Evolutionary conservation across 1,140 invertebrate genomes (phyloP).

Genomic region (Venturia canescens): DNA sequence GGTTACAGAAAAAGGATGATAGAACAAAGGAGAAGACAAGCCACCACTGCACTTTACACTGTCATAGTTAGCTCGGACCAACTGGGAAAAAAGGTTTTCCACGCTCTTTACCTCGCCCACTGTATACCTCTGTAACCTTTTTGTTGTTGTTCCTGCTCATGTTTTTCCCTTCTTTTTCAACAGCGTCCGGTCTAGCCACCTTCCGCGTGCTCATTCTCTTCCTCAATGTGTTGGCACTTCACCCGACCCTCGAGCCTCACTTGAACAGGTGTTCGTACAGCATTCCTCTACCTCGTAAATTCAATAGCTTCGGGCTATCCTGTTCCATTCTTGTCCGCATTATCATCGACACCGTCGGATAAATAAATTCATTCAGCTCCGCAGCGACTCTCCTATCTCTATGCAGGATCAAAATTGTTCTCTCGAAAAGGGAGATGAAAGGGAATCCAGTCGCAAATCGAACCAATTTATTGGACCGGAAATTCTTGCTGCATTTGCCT

Average conservation of each 20-base stretch:
- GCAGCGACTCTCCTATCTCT: background rate
- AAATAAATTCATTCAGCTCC: background rate
- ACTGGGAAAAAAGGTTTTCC: background rate
- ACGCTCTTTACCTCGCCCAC: too few species aligned
- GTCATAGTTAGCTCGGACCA: background rate
- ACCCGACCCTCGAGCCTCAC: background rate
- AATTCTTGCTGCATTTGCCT: too few species aligned
- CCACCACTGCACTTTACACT: background rate
- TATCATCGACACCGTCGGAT: background rate
- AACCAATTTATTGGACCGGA: too few species aligned
- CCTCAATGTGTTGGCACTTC: background rate
- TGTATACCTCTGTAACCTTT: too few species aligned
- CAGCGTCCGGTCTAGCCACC: too few species aligned
- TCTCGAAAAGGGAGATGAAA: too few species aligned
- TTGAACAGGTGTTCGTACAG: constrained; percentile 10
- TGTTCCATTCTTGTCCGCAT: constrained; percentile 11
- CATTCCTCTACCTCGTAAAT: constrained; percentile 10
- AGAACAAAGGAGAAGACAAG: background rate
- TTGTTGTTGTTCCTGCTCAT: too few species aligned
- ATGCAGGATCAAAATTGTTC: too few species aligned
- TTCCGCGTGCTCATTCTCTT: background rate
- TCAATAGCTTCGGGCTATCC: background rate
- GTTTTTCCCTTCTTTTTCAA: too few species aligned
- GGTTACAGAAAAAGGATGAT: background rate
- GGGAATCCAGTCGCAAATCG: too few species aligned